Evolutionary conservation across 2,797 vertebrate species (phyloP).

Genomic region (Enteromius mattozi): DNA sequence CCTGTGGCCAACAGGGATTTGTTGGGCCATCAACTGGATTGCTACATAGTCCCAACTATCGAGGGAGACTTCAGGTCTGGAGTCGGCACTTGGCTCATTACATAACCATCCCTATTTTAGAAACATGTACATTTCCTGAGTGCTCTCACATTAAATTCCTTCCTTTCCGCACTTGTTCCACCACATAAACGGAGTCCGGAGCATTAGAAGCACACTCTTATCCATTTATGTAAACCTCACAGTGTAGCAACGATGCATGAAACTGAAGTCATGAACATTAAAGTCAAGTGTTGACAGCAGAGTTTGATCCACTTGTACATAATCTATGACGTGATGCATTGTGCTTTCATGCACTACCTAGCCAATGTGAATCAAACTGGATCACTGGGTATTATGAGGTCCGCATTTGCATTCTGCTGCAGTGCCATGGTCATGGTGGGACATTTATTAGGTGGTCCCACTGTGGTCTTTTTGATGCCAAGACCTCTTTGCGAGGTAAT

Average conservation of each 20-base stretch:
- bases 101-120: slow-evolving; percentile 78
- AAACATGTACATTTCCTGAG: slow-evolving; percentile 77
- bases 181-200: slow-evolving; percentile 37
- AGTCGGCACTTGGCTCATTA: slow-evolving; percentile 66
- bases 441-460: neutral
- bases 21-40: neutral
- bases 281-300: slow-evolving; percentile 20
- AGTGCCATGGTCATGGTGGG: neutral
- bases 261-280: slow-evolving; percentile 47
- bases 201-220: neutral
- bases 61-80: slow-evolving; percentile 52
- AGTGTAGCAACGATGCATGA: slow-evolving; percentile 15
- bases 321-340: slow-evolving; percentile 1
- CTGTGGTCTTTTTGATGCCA: neutral
- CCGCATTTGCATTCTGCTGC: neutral
- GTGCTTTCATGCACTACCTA: neutral
- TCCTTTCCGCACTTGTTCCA: slow-evolving; percentile 48
- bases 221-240: neutral
- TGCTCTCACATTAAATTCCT: slow-evolving; percentile 64
- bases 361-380: neutral
- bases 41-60: slow-evolving; percentile 36
- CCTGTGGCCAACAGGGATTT: slow-evolving; percentile 14
- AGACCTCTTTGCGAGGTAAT: neutral
- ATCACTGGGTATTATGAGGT: neutral
- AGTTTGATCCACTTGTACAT: neutral